Percentiles rank a stretch among this genome's conserved stretches.
These are phyloP conservation scores for Chaetodon trifasciatus DNA, from an alignment of 2,797 vertebrate species.

Conservation along the genomic window DNA sequence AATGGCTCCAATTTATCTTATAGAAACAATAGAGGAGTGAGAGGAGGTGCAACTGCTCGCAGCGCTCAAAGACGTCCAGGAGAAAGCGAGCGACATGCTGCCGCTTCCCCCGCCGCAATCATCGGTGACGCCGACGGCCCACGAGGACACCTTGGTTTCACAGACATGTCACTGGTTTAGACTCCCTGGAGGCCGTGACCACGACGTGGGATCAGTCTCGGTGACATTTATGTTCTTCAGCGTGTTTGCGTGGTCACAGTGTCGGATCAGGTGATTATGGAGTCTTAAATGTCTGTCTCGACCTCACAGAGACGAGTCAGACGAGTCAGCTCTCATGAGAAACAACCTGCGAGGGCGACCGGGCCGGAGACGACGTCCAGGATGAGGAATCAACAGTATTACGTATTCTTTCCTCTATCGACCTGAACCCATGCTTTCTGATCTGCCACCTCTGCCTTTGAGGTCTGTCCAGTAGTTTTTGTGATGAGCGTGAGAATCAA, in stretches of 20 bases:
- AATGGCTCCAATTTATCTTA: constrained; percentile 76
- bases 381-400: too few species aligned
- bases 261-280: neutral
- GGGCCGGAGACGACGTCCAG: too few species aligned
- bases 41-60: constrained; percentile 60
- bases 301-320: too few species aligned
- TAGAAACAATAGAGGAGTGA: constrained; percentile 70
- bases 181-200: neutral
- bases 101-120: constrained; percentile 59
- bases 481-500: too few species aligned
- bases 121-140: constrained; percentile 50
- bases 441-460: too few species aligned
- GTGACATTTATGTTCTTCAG: neutral
- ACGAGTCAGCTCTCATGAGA: too few species aligned
- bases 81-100: constrained; percentile 34
- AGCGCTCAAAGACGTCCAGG: constrained; percentile 53
- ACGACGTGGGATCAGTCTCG: neutral
- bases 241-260: neutral
- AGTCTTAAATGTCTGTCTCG: neutral
- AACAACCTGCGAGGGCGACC: too few species aligned
- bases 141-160: constrained; percentile 22
- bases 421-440: too few species aligned
- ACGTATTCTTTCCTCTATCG: too few species aligned
- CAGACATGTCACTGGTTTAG: constrained; percentile 6
- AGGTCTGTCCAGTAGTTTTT: too few species aligned